phyloP scores from a whole-genome alignment of 2,888 invertebrate species.

The Phasia obesa region DNA sequence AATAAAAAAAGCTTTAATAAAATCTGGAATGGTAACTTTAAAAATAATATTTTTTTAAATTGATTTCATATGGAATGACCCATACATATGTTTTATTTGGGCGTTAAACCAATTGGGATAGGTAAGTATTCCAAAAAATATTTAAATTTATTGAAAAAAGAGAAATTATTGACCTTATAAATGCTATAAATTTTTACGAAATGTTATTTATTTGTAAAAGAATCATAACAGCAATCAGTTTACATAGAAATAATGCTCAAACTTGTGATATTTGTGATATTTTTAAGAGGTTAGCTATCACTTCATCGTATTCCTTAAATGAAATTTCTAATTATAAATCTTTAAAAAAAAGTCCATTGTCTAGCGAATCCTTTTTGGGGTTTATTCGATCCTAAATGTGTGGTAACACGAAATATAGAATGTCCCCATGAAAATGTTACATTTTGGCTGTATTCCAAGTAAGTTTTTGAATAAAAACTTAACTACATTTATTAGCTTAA shows the following conservation, averaged over 20 bases:
- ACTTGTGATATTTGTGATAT: slow-evolving; percentile 35
- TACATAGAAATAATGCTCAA: slow-evolving; percentile 32
- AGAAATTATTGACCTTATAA: slow-evolving; percentile 40
- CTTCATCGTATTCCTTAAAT: not conserved
- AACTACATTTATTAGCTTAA: not conserved
- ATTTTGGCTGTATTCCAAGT: slow-evolving; percentile 86
- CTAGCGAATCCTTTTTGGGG: slow-evolving; percentile 74
- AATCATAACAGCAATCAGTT: slow-evolving; percentile 12
- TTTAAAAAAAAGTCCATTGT: slow-evolving; percentile 7
- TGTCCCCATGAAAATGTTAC: slow-evolving; percentile 86
- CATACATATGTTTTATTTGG: not conserved
- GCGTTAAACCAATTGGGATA: slow-evolving; percentile 15
- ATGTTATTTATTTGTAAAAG: slow-evolving; percentile 24
- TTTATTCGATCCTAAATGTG: slow-evolving; percentile 74
- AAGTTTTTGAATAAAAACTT: slow-evolving; percentile 71
- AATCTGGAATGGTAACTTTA: too few species aligned
- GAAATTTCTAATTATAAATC: not conserved
- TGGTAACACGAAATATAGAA: slow-evolving; percentile 68
- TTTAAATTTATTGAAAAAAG: not conserved
- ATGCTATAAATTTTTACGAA: slow-evolving; percentile 27
- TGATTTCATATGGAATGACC: slow-evolving; percentile 26
- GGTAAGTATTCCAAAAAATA: slow-evolving; percentile 22
- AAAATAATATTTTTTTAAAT: too few species aligned
- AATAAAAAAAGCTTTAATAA: too few species aligned
- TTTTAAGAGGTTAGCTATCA: slow-evolving; percentile 48